Base-by-base conservation (phyloP, 2,888 invertebrate genomes). In the Hyposoter dolosus region DNA sequence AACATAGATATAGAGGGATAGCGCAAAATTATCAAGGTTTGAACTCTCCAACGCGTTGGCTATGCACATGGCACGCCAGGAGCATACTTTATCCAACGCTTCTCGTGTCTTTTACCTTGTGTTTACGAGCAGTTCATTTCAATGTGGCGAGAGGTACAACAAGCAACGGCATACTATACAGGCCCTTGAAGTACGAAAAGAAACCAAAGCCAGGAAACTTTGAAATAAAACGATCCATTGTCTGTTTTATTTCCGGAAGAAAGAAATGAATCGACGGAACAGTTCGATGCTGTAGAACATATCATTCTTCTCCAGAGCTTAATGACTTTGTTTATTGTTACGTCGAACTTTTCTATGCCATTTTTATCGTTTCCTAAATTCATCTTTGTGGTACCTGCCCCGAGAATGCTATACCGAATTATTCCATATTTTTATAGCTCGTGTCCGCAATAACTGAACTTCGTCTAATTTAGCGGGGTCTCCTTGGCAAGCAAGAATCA, bases 41-140 rank as follows among this genome's bases (percentile, higher is more conserved):
- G 47, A 77, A 86, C 40, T 63, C 35, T 53, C 43, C 4, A 32
- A 68, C 69, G 83, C 80, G 60, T 72, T 28, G 19, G 66, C 77
- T 77, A 45, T 68, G 76, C 72, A 63, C 43, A 68, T 75, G 88
- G 89, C 92, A 92, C 91, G 91, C 90, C 90, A 91, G 88, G 83
- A 88, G 89, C 90, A 88, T 92, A 89, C 91, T 91, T 92, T 90
- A 92, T 88, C 76, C 79, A 76, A 75, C 28, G 69, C 40, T 76
- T 45, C 32, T 56, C 68, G 80, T 45, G 80, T 86, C 85, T 87
- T 87, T 88, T 83, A 87, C 50, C 84, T 82, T 45, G 86, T 89
- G 89, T 91, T 90, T 90, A 91, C 87, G 90, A 89, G 89, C 87
- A 74, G 74, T 87, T 83, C 87, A 86, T 87, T 90, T 88, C 84